phyloP scores from a whole-genome alignment of 2,888 invertebrate genomes.

The Mythimna vitellina region DNA sequence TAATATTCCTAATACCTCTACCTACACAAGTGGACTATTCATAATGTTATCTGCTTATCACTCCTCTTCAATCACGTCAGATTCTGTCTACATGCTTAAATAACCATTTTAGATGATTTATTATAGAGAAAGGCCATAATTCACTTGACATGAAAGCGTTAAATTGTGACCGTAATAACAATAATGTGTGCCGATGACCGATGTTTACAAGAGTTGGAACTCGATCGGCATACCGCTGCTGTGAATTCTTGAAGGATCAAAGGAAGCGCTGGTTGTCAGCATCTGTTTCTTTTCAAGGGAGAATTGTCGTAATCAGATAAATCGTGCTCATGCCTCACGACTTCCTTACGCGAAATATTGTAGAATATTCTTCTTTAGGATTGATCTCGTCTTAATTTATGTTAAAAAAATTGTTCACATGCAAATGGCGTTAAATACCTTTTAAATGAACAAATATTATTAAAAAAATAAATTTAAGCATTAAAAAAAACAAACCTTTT shows the following conservation, averaged over 20 bases:
- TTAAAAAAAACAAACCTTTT: background rate
- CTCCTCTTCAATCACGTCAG: conserved; percentile 33
- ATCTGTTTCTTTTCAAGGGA: conserved; percentile 82
- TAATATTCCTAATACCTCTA: conserved; percentile 26
- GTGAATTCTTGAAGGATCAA: conserved; percentile 82
- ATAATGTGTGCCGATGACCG: conserved; percentile 76
- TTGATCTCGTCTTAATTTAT: conserved; percentile 19
- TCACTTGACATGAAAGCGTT: conserved; percentile 66
- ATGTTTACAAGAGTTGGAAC: conserved; percentile 75
- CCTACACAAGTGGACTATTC: conserved; percentile 13
- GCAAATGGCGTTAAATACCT: background rate
- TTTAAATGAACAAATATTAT: conserved; percentile 6
- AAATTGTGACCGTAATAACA: conserved; percentile 74
- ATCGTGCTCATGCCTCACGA: conserved; percentile 78
- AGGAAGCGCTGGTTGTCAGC: conserved; percentile 74
- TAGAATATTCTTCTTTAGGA: conserved; percentile 24
- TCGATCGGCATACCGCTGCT: conserved; percentile 72
- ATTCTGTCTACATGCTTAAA: conserved; percentile 40
- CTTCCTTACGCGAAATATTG: conserved; percentile 76
- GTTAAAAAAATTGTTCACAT: conserved; percentile 12
- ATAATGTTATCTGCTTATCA: conserved; percentile 48
- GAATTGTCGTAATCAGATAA: conserved; percentile 83
- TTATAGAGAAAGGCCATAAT: conserved; percentile 58
- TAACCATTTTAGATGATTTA: conserved; percentile 29
- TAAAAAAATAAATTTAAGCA: too few species aligned